These are phyloP conservation scores for Aptenodytes forsteri DNA, from an alignment of 2,113 vertebrate genomes.

Conservation along the genomic window DNA sequence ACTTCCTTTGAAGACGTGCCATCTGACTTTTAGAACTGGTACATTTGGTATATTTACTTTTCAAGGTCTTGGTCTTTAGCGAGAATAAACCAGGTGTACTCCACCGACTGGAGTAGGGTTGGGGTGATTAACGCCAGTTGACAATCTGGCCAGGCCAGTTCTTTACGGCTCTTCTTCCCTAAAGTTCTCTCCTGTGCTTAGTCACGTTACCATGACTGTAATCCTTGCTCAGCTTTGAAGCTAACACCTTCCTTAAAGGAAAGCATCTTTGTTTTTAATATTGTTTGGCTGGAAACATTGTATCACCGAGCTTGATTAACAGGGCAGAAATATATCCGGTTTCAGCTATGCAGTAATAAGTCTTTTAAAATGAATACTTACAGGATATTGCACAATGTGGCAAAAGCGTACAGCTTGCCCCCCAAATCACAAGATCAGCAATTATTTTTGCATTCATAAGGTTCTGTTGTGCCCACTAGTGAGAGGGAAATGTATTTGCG, in stretches of 20 bases:
- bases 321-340: not conserved
- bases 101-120: not conserved
- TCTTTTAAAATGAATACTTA: not conserved
- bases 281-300: not conserved
- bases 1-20: not conserved
- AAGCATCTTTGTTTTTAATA: not conserved
- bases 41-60: not conserved
- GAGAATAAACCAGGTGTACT: not conserved
- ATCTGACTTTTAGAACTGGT: not conserved
- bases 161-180: not conserved
- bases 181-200: not conserved
- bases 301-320: not conserved
- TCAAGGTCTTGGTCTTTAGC: not conserved
- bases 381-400: constrained; percentile 33
- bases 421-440: constrained; percentile 3
- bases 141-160: not conserved
- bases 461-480: not conserved
- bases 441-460: not conserved
- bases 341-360: not conserved
- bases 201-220: not conserved
- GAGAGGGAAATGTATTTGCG: not conserved
- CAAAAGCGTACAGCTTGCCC: not conserved
- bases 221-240: not conserved
- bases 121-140: not conserved
- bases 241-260: not conserved